Evolutionary conservation across 23 tunicate genomes (phyloP), one percentile per base, ranked within the genome.

Genomic region (Halocynthia roretzi): DNA sequence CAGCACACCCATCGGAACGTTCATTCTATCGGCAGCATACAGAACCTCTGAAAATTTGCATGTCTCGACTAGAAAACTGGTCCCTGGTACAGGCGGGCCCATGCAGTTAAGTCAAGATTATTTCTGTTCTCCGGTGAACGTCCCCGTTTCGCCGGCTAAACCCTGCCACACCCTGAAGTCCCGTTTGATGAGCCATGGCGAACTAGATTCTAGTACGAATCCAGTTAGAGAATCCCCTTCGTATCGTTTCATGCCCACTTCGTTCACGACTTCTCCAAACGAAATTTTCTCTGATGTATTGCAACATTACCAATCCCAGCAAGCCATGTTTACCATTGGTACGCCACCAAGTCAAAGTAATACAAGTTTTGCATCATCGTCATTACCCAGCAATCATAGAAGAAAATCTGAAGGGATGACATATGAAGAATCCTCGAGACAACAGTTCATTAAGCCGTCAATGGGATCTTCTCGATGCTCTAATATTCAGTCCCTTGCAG

Each of bases 81-180:
- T 70, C 6, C 79, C 85, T 0, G 79, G 63, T 8, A 57, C 78
- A 7, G 72, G 19, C 8, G 22, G 56, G 0, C 88, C 77, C 7
- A 63, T 84, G 44, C 68, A 61, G 51, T 53, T 84, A 2, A 52
- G 69, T 53, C 75, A 65, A 19, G 88, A 84, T 69, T 78, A 84
- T 58, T 84, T 84, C 68, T 49, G 53, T 12, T 61, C 76, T 52
- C 52, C 77, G 9, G 49, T 58, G n/a, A 65, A 74, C 9, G 66
- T 72, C 12, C 56, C 49, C 66, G 11, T 19, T n/a, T 76, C 86
- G 9, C 72, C 96, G 15, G 96, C 96, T 8, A 61, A 72, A 65
- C 96, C 96, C 15, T 89, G 96, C 55, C 69, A 76, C 56, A 83
- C 85, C 7, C 75, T 89, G 48, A 71, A 80, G 52, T 89, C 96